Percentiles rank a stretch among this genome's conserved stretches.
Conservation (phyloP, 2,888 invertebrate species). For the Eilema sororculum region DNA sequence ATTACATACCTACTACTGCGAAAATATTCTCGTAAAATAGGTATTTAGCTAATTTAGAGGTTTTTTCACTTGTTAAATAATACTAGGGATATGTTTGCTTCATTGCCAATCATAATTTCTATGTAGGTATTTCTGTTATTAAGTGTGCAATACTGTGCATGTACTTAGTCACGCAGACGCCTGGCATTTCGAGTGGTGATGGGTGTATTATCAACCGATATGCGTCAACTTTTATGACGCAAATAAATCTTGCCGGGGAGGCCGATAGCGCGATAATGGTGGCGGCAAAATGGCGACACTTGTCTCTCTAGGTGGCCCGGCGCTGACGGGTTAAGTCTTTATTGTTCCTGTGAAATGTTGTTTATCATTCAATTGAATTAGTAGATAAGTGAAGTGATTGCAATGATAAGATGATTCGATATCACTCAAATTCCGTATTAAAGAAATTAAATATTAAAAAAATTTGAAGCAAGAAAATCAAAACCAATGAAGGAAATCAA, state of each 20-base stretch:
- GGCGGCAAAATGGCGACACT: constrained; percentile 44
- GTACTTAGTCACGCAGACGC: constrained; percentile 51
- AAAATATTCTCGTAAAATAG: background rate
- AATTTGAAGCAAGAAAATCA: too few species aligned
- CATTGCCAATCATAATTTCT: background rate
- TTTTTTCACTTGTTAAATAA: background rate
- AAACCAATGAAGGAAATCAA: too few species aligned
- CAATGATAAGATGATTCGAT: background rate
- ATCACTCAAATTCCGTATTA: background rate
- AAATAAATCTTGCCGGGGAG: constrained; percentile 62
- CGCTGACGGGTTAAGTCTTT: constrained; percentile 42
- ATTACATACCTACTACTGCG: constrained; percentile 2
- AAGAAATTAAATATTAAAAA: background rate
- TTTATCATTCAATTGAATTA: background rate
- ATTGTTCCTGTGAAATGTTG: background rate
- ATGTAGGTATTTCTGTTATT: constrained; percentile 14
- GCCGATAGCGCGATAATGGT: constrained; percentile 54
- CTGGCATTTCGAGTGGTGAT: constrained; percentile 43
- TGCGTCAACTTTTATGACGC: constrained; percentile 66
- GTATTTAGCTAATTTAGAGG: background rate
- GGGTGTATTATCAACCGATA: constrained; percentile 57
- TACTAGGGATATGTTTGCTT: background rate
- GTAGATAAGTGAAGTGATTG: background rate
- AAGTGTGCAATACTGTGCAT: constrained; percentile 24
- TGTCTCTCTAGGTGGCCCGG: constrained; percentile 51